Evolutionary conservation across 2,113 vertebrate species (phyloP).

Genomic region (Bettongia penicillata): DNA sequence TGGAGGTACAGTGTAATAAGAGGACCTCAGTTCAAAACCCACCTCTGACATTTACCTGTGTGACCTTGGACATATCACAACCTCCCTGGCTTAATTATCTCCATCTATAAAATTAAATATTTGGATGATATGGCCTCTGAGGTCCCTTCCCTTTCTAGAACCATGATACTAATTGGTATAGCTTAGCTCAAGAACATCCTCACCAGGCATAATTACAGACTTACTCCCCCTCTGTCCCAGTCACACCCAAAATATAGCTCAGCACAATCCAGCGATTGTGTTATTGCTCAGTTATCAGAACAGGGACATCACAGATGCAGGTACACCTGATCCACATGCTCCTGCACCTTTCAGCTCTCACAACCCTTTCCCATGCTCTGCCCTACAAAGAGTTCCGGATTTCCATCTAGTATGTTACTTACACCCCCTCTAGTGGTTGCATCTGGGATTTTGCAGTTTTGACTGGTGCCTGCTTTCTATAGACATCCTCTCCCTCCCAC

Average conservation of each 20-base stretch:
- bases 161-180: neutral
- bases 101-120: neutral
- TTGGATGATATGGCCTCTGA: neutral
- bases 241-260: neutral
- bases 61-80: neutral
- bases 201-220: neutral
- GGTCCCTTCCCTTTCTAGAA: neutral
- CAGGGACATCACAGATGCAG: neutral
- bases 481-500: neutral
- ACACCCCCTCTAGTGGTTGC: neutral
- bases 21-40: too few relatives aligned
- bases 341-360: neutral
- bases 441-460: neutral
- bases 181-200: neutral
- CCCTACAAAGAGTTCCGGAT: neutral
- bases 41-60: too few relatives aligned
- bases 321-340: neutral
- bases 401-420: neutral
- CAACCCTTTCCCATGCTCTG: neutral
- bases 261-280: neutral
- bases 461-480: neutral
- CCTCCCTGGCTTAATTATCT: neutral
- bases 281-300: neutral
- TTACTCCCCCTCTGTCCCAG: neutral
- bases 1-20: too few relatives aligned